A percentile compares a stretch with the other conserved stretches of the same genome.
Evolutionary conservation across 2,797 vertebrate genomes (phyloP).

Genomic region (Amblyraja radiata): DNA sequence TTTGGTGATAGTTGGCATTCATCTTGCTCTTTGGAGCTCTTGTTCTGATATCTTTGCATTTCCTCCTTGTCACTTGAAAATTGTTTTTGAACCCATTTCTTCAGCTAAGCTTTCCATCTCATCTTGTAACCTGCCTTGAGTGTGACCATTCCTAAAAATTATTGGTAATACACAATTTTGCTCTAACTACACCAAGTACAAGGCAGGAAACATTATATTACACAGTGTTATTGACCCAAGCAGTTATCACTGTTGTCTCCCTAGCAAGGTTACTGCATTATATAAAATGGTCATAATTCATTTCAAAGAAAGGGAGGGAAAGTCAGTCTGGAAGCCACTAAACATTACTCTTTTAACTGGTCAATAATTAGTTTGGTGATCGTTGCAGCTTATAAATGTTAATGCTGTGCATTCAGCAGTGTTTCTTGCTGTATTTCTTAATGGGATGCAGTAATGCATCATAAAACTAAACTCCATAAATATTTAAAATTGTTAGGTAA

Average conservation of each 20-base stretch:
- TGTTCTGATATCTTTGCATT: neutral
- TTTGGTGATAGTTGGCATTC: neutral
- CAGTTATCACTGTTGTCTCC: neutral
- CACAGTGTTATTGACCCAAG: neutral
- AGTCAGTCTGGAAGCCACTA: neutral
- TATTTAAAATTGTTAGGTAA: slow-evolving; percentile 38
- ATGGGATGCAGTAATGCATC: slow-evolving; percentile 27
- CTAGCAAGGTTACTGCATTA: neutral
- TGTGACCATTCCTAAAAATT: neutral
- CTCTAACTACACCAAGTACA: neutral
- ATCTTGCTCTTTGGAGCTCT: neutral
- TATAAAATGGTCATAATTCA: slow-evolving; percentile 20
- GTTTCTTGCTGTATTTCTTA: slow-evolving; percentile 37
- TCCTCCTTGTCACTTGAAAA: neutral
- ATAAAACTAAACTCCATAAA: slow-evolving; percentile 34
- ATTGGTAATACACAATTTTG: neutral
- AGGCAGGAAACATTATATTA: neutral
- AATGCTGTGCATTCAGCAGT: slow-evolving; percentile 25
- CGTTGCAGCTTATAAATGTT: slow-evolving; percentile 27
- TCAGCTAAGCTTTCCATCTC: neutral
- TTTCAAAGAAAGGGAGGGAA: neutral
- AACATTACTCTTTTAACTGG: slow-evolving; percentile 9
- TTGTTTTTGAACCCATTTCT: neutral
- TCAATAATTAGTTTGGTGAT: slow-evolving; percentile 24
- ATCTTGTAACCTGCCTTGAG: neutral